Evolutionary conservation across 2,888 invertebrate genomes (phyloP), one percentile per base, ranked within the genome.

Genomic region (Teleogryllus oceanicus): DNA sequence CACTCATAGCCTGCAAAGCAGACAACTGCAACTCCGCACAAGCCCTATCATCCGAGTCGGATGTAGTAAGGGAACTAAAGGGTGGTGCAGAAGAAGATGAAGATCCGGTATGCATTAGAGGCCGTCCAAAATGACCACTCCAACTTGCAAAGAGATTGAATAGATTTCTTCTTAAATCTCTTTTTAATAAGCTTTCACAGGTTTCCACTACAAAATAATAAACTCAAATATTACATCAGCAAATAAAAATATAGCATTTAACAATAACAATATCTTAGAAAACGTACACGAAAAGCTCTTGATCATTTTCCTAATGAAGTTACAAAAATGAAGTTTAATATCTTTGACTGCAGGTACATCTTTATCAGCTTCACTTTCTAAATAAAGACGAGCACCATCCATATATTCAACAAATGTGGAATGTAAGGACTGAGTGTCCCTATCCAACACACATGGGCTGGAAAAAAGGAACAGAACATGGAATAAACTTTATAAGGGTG

Each of bases 101-200:
- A 11, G 78, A 75, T 13, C 79, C 50, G 5, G 80, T 74, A 49
- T 77, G 78, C 81, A 83, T 87, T 8, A 94, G 88, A 51, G 93
- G 92, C 83, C 92, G 90, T 0, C 94, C 94, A 85, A 96, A 94
- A 82, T 93, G 92, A 2, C 97, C 98, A 85, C 96, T 96, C 98
- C 98, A 99, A 76, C 94, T 93, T 51, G 96, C 94, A 88, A 99
- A 98, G 83, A 99, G 89, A 83, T 93, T 92, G 88, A 99, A 99
- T 82, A 99, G 89, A 85, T 93, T 94, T 83, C 94, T 92, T 79
- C 96, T n/a, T n/a, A 97, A 88, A 85, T 97, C 97, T 83, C 95
- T n/a, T 91, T 85, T 96, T 85, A 99, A 86, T 80, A 99, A 89
- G 21, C 94, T 94, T 78, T 93, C 91, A 86, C 96, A 94, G 82